Conservation (phyloP, 1,140 invertebrate genomes). For the Bactericera cockerelli region DNA sequence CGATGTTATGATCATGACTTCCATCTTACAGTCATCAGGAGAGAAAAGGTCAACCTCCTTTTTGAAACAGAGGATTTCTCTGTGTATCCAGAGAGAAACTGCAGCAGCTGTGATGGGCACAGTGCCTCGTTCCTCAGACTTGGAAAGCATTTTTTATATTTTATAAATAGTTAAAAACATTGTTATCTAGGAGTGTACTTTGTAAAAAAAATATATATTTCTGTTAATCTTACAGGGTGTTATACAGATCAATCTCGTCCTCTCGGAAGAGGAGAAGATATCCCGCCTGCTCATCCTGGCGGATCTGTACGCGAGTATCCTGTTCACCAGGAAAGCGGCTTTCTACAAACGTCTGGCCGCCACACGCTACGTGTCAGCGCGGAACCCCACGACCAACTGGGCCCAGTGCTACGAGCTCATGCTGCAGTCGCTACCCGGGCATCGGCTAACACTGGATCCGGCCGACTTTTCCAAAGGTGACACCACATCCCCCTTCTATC, state of each 20-base stretch:
- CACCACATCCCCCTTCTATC: not conserved
- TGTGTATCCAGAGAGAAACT: too few species aligned
- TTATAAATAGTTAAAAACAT: too few species aligned
- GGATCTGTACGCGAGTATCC: slow-evolving; percentile 74
- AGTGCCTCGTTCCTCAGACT: too few species aligned
- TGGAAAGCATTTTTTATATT: too few species aligned
- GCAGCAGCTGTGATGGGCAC: too few species aligned
- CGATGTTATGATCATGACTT: too few species aligned
- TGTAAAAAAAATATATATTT: too few species aligned
- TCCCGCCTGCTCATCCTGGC: slow-evolving; percentile 71
- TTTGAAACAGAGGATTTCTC: too few species aligned
- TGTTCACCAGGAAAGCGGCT: slow-evolving; percentile 79
- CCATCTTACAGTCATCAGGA: too few species aligned
- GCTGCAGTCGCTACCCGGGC: slow-evolving; percentile 74
- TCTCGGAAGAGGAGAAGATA: slow-evolving; percentile 86
- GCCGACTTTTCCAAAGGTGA: slow-evolving; percentile 53
- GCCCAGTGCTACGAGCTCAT: slow-evolving; percentile 78
- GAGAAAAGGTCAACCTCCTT: too few species aligned
- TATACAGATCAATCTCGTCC: slow-evolving; percentile 74
- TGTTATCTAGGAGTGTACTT: too few species aligned
- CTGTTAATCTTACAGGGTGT: slow-evolving; percentile 62
- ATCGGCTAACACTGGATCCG: slow-evolving; percentile 74
- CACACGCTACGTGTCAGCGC: slow-evolving; percentile 70
- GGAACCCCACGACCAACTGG: slow-evolving; percentile 80
- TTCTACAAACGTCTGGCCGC: slow-evolving; percentile 86